phyloP scores from a whole-genome alignment of 2,113 vertebrate species.

The Perognathus longimembris region DNA sequence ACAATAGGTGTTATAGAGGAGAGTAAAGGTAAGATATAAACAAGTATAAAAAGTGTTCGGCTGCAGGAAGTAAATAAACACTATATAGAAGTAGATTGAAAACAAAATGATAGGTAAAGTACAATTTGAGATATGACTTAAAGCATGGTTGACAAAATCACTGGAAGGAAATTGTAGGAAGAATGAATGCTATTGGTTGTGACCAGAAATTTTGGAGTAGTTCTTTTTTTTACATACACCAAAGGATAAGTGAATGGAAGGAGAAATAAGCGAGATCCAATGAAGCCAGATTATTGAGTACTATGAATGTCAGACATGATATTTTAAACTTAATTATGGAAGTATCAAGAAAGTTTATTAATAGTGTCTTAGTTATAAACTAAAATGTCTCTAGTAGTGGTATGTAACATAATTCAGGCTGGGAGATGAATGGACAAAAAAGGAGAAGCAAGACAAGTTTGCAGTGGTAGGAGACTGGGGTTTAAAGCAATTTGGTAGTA shows the following conservation, averaged over 20 bases:
- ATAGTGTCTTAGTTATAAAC: neutral
- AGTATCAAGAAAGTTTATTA: neutral
- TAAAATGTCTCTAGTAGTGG: neutral
- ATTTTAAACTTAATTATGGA: conserved; percentile 25
- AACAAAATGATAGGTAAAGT: conserved; percentile 1
- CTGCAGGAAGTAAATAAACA: neutral
- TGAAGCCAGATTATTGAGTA: neutral
- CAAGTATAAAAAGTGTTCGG: neutral
- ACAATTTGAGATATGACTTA: neutral
- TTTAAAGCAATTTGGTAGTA: neutral
- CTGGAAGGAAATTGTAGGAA: neutral
- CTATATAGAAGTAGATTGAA: neutral
- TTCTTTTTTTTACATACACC: neutral
- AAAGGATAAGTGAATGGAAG: neutral
- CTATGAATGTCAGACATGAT: neutral
- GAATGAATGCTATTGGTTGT: neutral
- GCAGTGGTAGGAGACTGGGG: neutral
- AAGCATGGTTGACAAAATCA: neutral
- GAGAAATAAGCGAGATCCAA: neutral
- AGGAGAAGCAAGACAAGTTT: neutral
- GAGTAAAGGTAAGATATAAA: neutral
- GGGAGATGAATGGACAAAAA: neutral
- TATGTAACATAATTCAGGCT: neutral
- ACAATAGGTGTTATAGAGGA: neutral
- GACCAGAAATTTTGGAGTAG: neutral